Conservation (phyloP, 2,888 invertebrate species). For the Colostygia pectinataria region DNA sequence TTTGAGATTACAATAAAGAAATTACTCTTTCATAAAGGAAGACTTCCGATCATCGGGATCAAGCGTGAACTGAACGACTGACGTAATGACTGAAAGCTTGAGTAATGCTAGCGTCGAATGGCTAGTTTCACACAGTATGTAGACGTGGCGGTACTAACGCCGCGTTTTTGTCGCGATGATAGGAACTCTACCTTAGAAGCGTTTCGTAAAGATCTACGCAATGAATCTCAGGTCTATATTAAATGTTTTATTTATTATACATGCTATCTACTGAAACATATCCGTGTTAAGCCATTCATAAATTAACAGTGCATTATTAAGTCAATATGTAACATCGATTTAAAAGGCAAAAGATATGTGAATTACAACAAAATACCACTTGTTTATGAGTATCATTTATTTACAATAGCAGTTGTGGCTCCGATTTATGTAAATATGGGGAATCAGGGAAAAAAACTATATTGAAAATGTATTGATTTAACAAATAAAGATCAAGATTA, state of each 20-base stretch:
- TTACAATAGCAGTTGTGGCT: slow-evolving; percentile 13
- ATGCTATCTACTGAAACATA: neutral
- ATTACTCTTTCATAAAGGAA: too few relatives aligned
- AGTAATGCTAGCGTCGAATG: too few relatives aligned
- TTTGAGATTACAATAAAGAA: slow-evolving; percentile 9
- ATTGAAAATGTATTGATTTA: neutral
- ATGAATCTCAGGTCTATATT: slow-evolving; percentile 1
- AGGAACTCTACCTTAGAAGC: too few relatives aligned
- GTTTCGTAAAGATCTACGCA: too few relatives aligned
- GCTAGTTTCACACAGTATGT: too few relatives aligned
- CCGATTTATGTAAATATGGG: slow-evolving; percentile 1
- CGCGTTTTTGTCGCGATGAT: too few relatives aligned
- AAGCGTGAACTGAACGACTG: too few relatives aligned
- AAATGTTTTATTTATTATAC: neutral
- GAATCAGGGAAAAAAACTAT: neutral
- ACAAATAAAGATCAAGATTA: slow-evolving; percentile 1
- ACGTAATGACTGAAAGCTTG: too few relatives aligned
- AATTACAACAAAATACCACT: slow-evolving; percentile 41
- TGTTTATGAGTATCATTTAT: slow-evolving; percentile 12
- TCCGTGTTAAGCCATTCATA: neutral
- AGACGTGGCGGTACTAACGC: too few relatives aligned
- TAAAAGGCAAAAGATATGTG: slow-evolving; percentile 50
- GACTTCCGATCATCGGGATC: too few relatives aligned
- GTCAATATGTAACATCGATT: neutral
- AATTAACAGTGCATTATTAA: too few relatives aligned